Conservation (phyloP, 1,140 invertebrate species). For the Hyles vespertilio region DNA sequence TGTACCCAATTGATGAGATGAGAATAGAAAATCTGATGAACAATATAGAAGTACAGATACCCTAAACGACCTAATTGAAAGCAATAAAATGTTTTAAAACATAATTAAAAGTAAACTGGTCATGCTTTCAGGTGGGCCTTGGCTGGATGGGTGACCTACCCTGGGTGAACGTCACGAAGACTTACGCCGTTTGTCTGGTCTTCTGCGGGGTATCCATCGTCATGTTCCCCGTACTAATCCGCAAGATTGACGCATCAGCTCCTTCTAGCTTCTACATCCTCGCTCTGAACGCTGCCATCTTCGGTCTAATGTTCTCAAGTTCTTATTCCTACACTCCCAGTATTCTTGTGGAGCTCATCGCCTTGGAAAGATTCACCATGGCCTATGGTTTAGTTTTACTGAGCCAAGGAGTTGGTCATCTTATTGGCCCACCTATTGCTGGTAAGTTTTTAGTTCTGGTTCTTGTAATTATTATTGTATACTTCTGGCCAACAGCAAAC, state of each 20-base stretch:
- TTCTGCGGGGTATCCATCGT: slow-evolving; percentile 84
- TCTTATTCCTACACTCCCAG: slow-evolving; percentile 92
- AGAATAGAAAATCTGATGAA: too few species aligned
- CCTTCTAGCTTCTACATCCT: slow-evolving; percentile 78
- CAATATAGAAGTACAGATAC: too few species aligned
- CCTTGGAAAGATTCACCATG: slow-evolving; percentile 86
- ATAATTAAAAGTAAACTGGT: neutral
- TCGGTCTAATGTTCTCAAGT: slow-evolving; percentile 90
- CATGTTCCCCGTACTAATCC: slow-evolving; percentile 80
- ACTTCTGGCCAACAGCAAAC: too few species aligned
- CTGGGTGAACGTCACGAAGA: slow-evolving; percentile 89
- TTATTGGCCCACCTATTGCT: slow-evolving; percentile 79
- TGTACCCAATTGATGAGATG: too few species aligned
- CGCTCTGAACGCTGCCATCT: slow-evolving; percentile 78
- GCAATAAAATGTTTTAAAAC: too few species aligned
- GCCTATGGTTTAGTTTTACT: slow-evolving; percentile 92
- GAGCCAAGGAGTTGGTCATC: slow-evolving; percentile 87
- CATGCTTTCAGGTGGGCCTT: slow-evolving; percentile 80
- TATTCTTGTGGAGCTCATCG: slow-evolving; percentile 88
- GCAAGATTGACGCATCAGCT: slow-evolving; percentile 55
- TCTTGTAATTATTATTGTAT: too few species aligned
- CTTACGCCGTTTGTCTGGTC: slow-evolving; percentile 86
- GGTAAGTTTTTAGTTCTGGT: slow-evolving; percentile 66
- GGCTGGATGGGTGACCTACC: slow-evolving; percentile 93
- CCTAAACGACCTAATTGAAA: too few species aligned